These are phyloP conservation scores for Eutolmus rufibarbis DNA, from an alignment of 2,888 invertebrate species.

Conservation along the genomic window DNA sequence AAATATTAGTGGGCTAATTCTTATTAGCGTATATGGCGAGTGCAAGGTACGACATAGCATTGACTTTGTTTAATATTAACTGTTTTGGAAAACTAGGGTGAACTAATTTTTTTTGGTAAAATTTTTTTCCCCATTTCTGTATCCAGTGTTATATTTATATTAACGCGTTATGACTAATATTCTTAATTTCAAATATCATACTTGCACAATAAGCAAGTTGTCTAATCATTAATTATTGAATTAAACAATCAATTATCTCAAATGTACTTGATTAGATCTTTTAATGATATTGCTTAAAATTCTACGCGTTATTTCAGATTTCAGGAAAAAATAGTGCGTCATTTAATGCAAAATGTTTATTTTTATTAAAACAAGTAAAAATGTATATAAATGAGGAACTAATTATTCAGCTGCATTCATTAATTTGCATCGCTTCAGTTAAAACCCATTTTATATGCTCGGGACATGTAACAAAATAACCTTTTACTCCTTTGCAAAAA, in stretches of 20 bases:
- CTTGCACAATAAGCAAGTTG: neutral
- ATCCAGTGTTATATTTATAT: too few relatives aligned
- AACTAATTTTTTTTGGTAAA: neutral
- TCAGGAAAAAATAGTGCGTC: neutral
- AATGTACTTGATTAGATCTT: too few relatives aligned
- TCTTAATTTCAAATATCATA: neutral
- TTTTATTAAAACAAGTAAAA: neutral
- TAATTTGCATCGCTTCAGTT: neutral
- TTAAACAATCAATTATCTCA: too few relatives aligned
- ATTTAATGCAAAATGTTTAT: neutral
- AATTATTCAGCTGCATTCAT: neutral
- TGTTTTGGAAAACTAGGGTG: neutral
- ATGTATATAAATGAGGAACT: neutral
- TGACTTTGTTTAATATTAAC: neutral
- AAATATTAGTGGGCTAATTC: neutral
- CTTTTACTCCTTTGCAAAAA: neutral
- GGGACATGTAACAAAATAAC: neutral
- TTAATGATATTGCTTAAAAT: neutral
- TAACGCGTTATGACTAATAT: too few relatives aligned
- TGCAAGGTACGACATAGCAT: neutral
- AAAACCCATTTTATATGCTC: neutral
- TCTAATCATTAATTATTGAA: neutral
- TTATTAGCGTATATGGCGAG: neutral
- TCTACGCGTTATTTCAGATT: neutral
- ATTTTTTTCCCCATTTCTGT: too few relatives aligned